Evolutionary conservation across 1,140 invertebrate genomes (phyloP), one percentile per base, ranked within the genome.

Genomic region (Aleiodes sp.): DNA sequence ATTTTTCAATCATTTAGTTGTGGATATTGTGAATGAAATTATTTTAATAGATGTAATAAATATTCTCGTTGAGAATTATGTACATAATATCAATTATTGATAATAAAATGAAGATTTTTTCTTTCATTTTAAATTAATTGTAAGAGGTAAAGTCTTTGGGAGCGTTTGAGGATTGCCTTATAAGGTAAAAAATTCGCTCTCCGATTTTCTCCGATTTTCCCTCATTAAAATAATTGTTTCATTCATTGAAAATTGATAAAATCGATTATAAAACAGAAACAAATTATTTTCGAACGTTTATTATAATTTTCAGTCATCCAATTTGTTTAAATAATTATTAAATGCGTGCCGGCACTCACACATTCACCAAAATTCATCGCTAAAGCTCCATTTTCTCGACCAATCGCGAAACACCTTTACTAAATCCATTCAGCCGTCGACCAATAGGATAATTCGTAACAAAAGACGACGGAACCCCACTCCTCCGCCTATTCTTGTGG

Each of bases 391-490:
- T 2, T n/a, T n/a, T 12, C 8, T 26, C 39, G 7, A 16, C 39
- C 39, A 43, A 43, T 43, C 39, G n/a, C 7, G 7, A 7, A 6
- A 3, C 6, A 14, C n/a, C 39, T 43, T 43, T 43, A 8, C 39
- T 1, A 8, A 43, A 3, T n/a, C 3, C 7, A 16, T 7, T 16
- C n/a, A 6, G 26, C 2, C 21, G 21, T 52, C 46, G 21, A 10
- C 46, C 46, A 52, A 52, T 52, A 9, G 21, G 6, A 52, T 12
- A 12, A 2, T 21, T 9, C 46, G 12, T 3, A 16, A 52, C 7
- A 61, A 21, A 33, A 61, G 35, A 35, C 59, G 29, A 14, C 21
- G n/a, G n/a, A n/a, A n/a, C 43, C n/a, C 43, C n/a, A 61, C 56
- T 35, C 4, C 28, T 16, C 2, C 31, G 21, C 10, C n/a, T n/a